A percentile compares a stretch with the other conserved stretches of the same genome.
Evolutionary conservation across 2,888 invertebrate genomes (phyloP).

Genomic region (Phymatocera aterrima): DNA sequence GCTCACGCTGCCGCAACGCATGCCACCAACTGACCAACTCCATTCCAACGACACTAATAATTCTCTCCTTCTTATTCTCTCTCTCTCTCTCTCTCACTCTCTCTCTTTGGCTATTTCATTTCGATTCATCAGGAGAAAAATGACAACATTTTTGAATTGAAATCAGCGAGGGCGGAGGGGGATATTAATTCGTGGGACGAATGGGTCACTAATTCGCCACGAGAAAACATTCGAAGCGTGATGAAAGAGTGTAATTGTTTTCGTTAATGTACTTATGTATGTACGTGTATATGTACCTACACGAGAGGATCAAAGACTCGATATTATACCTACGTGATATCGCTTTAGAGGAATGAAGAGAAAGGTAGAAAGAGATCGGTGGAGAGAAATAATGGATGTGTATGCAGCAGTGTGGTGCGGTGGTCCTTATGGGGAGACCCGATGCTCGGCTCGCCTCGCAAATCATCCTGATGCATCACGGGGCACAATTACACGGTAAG

Average conservation of each 20-base stretch:
- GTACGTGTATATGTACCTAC: not conserved
- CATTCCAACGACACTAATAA: slow-evolving; percentile 56
- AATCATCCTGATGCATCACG: slow-evolving; percentile 72
- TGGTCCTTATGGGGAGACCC: slow-evolving; percentile 30
- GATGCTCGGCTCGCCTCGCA: slow-evolving; percentile 61
- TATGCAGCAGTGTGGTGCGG: not conserved
- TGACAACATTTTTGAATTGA: slow-evolving; percentile 17
- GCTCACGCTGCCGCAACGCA: slow-evolving; percentile 60
- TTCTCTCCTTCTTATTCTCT: slow-evolving; percentile 45
- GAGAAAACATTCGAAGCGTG: too few relatives aligned
- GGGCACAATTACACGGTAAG: slow-evolving; percentile 73
- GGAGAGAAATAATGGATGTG: not conserved
- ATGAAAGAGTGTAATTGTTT: too few relatives aligned
- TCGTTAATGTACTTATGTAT: too few relatives aligned
- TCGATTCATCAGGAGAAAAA: slow-evolving; percentile 52
- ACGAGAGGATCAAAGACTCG: not conserved
- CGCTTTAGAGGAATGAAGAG: not conserved
- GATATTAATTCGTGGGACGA: too few relatives aligned
- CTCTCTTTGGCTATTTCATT: slow-evolving; percentile 47
- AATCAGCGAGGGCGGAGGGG: too few relatives aligned
- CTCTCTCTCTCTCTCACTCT: slow-evolving; percentile 46
- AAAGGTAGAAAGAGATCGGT: not conserved
- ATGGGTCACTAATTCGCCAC: too few relatives aligned
- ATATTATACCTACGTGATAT: too few relatives aligned
- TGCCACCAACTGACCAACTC: slow-evolving; percentile 60